These are phyloP conservation scores for Mesocricetus auratus DNA, from an alignment of 2,113 vertebrate species.

Conservation along the genomic window DNA sequence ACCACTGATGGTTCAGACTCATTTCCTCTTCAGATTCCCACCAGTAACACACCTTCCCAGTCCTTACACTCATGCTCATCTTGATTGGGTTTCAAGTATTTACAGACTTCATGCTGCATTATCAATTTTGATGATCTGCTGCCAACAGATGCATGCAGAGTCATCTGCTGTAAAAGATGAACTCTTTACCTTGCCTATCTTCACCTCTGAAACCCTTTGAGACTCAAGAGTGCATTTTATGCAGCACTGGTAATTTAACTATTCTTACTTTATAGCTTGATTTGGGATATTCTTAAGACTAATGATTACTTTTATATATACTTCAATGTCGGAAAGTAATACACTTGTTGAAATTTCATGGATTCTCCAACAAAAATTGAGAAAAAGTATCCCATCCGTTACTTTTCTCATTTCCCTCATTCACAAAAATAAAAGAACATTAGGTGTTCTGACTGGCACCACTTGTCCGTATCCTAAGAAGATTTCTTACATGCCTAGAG, in stretches of 20 bases:
- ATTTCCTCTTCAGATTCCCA: not conserved
- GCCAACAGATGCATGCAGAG: rapidly evolving
- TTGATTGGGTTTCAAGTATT: not conserved
- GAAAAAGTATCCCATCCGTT: not conserved
- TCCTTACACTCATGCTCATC: not conserved
- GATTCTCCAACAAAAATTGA: not conserved
- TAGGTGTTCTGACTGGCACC: not conserved
- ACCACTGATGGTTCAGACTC: not conserved
- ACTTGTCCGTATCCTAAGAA: not conserved
- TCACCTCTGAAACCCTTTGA: not conserved
- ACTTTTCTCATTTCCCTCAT: not conserved
- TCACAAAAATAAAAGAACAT: not conserved
- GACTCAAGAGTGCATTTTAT: not conserved
- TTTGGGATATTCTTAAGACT: not conserved
- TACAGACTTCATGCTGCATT: not conserved
- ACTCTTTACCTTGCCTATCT: not conserved
- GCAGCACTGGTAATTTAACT: not conserved
- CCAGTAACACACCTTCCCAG: rapidly evolving
- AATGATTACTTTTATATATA: not conserved
- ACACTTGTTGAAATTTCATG: not conserved
- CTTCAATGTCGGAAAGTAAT: not conserved
- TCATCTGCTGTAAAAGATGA: not conserved
- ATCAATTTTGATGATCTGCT: too few species aligned
- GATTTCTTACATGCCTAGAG: not conserved
- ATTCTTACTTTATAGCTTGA: not conserved